A percentile compares a stretch with the other conserved stretches of the same genome.
phyloP scores from a whole-genome alignment of 1,140 invertebrate genomes.

The Leptinotarsa lineolata region DNA sequence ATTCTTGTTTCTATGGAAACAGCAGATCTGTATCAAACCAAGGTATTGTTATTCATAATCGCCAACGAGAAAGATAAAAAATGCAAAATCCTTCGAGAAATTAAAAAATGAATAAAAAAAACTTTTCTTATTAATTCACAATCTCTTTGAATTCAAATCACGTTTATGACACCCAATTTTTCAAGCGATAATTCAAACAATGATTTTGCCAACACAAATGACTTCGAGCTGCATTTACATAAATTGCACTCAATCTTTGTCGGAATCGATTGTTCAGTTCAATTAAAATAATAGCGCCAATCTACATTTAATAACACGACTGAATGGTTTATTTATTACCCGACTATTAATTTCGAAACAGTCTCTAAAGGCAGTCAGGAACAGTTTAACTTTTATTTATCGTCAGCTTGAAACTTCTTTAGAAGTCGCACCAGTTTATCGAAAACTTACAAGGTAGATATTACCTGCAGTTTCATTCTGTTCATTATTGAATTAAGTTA shows the following conservation, averaged over 20 bases:
- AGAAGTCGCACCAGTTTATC: not conserved
- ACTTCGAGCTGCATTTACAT: not conserved
- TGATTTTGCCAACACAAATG: not conserved
- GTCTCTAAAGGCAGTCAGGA: not conserved
- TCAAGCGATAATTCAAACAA: not conserved
- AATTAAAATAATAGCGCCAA: slow-evolving; percentile 2
- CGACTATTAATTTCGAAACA: not conserved
- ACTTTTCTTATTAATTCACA: too few relatives aligned
- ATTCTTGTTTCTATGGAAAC: too few relatives aligned
- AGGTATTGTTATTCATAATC: too few relatives aligned
- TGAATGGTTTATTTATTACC: slow-evolving; percentile 3
- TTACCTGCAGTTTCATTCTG: too few relatives aligned
- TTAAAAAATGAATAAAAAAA: too few relatives aligned
- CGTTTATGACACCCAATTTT: not conserved
- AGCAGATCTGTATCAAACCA: too few relatives aligned
- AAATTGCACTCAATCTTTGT: not conserved
- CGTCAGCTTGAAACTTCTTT: not conserved
- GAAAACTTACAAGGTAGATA: too few relatives aligned
- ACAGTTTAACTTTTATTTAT: not conserved
- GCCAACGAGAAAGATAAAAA: too few relatives aligned
- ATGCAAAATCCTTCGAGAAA: too few relatives aligned
- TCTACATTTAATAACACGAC: slow-evolving; percentile 3
- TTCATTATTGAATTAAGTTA: too few relatives aligned
- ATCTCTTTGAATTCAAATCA: not conserved
- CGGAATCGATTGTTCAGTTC: not conserved